Conservation (phyloP, 2,113 vertebrate genomes). For the Eretmochelys imbricata region DNA sequence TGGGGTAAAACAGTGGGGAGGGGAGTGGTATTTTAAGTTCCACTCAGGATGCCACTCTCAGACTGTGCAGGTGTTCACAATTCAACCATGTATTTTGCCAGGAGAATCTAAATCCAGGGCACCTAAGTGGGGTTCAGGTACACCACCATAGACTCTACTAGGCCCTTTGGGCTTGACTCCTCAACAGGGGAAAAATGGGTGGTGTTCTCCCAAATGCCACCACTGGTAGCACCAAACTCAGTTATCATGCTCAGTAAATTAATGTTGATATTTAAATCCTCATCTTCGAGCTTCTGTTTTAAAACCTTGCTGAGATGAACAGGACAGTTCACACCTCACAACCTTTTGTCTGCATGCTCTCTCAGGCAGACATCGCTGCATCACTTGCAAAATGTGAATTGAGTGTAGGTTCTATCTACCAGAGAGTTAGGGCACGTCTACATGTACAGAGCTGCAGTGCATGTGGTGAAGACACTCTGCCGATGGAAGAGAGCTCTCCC, state of each 20-base stretch:
- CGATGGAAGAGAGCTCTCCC: too few relatives aligned
- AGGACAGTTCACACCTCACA: background rate
- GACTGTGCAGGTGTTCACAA: background rate
- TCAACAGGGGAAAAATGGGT: background rate
- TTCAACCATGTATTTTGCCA: background rate
- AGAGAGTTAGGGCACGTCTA: accelerated
- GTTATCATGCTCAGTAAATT: accelerated
- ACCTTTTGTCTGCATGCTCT: background rate
- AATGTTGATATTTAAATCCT: accelerated
- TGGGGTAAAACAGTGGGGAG: conserved; percentile 9
- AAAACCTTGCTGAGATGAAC: background rate
- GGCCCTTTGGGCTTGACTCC: background rate
- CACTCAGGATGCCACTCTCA: background rate
- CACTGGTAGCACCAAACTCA: accelerated
- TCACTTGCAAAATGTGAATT: too few relatives aligned
- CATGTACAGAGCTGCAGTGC: too few relatives aligned
- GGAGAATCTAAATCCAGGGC: background rate
- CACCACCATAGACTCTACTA: background rate
- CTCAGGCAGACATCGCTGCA: background rate
- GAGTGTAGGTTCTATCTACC: background rate
- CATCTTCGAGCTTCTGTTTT: background rate
- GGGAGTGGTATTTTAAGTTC: background rate
- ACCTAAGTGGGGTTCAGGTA: background rate
- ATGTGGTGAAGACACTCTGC: too few relatives aligned
- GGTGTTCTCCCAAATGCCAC: background rate